phyloP scores from a whole-genome alignment of 30 jellyfish, hydroid and myxozoan species.

The Rhopilema esculentum region DNA sequence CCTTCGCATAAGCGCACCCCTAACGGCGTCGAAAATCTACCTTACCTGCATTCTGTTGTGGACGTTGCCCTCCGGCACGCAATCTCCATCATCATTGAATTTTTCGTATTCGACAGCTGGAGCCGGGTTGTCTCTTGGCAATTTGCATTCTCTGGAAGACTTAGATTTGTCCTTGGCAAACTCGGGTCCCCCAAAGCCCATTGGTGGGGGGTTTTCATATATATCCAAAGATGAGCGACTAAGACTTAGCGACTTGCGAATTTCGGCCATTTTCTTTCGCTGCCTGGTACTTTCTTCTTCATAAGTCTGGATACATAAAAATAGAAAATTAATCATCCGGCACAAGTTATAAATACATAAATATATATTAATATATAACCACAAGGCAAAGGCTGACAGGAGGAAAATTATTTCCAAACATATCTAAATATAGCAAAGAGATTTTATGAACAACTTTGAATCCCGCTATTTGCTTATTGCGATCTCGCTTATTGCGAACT shows the following conservation, averaged over 20 bases:
- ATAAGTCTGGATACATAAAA: constrained; percentile 21
- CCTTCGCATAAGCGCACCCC: too few relatives aligned
- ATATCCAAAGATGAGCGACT: constrained; percentile 43
- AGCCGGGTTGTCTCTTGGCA: constrained; percentile 46
- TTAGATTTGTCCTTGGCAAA: constrained; percentile 71
- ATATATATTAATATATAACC: too few relatives aligned
- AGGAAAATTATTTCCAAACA: too few relatives aligned
- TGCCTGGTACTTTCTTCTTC: constrained; percentile 63
- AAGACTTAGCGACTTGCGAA: constrained; percentile 58
- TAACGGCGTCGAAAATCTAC: background rate
- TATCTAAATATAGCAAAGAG: too few relatives aligned
- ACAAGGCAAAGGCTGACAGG: too few relatives aligned
- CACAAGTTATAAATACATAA: too few relatives aligned
- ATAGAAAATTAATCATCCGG: background rate
- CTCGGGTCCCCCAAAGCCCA: constrained; percentile 85
- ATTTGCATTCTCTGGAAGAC: constrained; percentile 78
- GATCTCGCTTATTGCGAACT: too few relatives aligned
- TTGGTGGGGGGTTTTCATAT: constrained; percentile 57
- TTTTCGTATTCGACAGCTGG: constrained; percentile 64
- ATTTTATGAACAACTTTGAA: too few relatives aligned
- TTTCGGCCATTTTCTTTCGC: constrained; percentile 53
- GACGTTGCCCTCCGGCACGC: constrained; percentile 88
- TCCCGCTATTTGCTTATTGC: too few relatives aligned
- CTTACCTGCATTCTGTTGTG: constrained; percentile 66
- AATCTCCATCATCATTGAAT: constrained; percentile 84